Evolutionary conservation across 2,797 vertebrate genomes (phyloP).

Genomic region (Arctocebus calabarensis): DNA sequence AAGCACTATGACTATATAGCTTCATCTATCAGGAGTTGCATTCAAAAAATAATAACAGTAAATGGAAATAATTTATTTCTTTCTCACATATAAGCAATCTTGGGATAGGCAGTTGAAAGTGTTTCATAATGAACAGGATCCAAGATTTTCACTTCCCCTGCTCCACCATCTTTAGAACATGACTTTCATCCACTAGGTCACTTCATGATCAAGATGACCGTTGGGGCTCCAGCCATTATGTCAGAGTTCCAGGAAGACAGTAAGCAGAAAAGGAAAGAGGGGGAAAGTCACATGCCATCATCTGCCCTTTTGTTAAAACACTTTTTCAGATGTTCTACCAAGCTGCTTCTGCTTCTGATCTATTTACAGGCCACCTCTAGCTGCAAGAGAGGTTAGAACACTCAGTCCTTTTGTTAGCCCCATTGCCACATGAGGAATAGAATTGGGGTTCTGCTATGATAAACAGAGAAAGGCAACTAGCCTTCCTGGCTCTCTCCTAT

Average conservation of each 20-base stretch:
- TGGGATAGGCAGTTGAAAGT: background rate
- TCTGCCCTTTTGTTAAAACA: background rate
- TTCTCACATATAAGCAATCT: background rate
- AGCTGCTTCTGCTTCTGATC: background rate
- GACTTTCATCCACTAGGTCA: background rate
- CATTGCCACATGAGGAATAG: background rate
- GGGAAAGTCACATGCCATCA: background rate
- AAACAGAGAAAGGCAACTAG: background rate
- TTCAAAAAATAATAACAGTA: background rate
- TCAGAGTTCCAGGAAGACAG: background rate
- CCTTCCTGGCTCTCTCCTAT: background rate
- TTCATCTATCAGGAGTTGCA: background rate
- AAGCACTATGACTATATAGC: background rate
- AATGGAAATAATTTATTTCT: constrained; percentile 8
- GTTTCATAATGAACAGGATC: background rate
- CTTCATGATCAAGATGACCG: background rate
- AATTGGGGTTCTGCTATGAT: background rate
- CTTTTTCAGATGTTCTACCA: background rate
- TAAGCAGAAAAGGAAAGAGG: background rate
- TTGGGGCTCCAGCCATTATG: background rate
- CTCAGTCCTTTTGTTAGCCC: background rate
- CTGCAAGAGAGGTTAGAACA: background rate
- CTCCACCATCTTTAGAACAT: background rate
- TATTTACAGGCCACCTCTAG: no score
- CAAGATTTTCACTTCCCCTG: background rate